Base-by-base conservation (phyloP, 1,140 invertebrate genomes). In the Armadillidium nasatum region DNA sequence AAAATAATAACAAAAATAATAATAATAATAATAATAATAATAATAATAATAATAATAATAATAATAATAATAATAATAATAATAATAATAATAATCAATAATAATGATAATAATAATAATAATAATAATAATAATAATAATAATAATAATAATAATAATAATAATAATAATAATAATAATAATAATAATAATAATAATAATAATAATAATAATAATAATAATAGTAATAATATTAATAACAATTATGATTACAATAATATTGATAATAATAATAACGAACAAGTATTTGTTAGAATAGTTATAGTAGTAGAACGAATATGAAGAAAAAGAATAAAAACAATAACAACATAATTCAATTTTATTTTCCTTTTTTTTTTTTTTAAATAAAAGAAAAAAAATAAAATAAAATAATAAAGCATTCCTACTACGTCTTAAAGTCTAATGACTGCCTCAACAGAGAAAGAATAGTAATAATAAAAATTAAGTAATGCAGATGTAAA, bases 131-230 rank as follows among this genome's bases (percentile, higher is more conserved):
- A 66, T 66, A 66, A 66, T 66, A 22, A 66, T 66, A 66, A 66
- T n/a, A 66, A n/a, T n/a, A n/a, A 22, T n/a, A 66, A 66, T n/a
- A 66, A 66, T 66, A n/a, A 66, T 66, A n/a, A 66, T 66, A n/a
- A 66, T 66, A n/a, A 3, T n/a, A 66, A 66, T n/a, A 66, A n/a
- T n/a, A 66, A 66, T n/a, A 22, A 66, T 66, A 66, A 66, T 66
- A 22, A 66, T 66, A 66, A 66, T 66, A 66, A n/a, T 22, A n/a
- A n/a, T n/a, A 66, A 66, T n/a, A 22, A 66, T 22, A 66, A 66
- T 66, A 22, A 66, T 66, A n/a, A 66, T 66, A 22, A 66, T 22
- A n/a, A n/a, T n/a, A n/a, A 66, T n/a, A 22, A 66, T 66, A 66
- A n/a, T 66, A 22, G 7, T 66, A 66, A n/a, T n/a, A 66, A n/a